A percentile compares a stretch with the other conserved stretches of the same genome.
Conservation (phyloP, 2,113 vertebrate genomes). For the Colaptes auratus region DNA sequence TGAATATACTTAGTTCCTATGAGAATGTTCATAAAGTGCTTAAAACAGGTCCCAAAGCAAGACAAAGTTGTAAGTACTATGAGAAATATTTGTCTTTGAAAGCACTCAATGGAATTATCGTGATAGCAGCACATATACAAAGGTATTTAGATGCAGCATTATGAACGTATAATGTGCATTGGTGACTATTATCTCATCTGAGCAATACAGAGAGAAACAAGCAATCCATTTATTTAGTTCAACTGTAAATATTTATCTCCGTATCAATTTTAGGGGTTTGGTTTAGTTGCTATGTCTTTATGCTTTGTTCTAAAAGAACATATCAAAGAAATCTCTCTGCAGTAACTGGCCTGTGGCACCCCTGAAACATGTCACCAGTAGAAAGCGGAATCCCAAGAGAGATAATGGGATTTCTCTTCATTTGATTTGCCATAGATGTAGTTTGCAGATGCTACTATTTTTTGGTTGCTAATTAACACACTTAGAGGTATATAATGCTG, state of each 20-base stretch:
- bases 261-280: background rate
- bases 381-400: conserved; percentile 47
- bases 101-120: background rate
- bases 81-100: conserved; percentile 5
- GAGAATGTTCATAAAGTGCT: conserved; percentile 5
- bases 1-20: background rate
- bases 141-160: background rate
- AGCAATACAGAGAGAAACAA: background rate
- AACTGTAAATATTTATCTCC: conserved; percentile 25
- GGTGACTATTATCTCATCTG: background rate
- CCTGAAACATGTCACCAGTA: conserved; percentile 20
- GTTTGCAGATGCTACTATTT: conserved; percentile 63
- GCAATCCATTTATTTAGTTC: background rate
- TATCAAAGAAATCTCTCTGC: background rate
- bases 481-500: conserved; percentile 54
- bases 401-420: conserved; percentile 77
- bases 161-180: background rate
- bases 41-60: background rate
- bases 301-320: background rate
- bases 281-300: background rate
- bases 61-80: background rate
- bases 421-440: conserved; percentile 68
- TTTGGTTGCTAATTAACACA: conserved; percentile 72
- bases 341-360: conserved; percentile 32
- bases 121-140: background rate